Conservation (phyloP, 2,888 invertebrate genomes). For the Sarcophaga subvicina region DNA sequence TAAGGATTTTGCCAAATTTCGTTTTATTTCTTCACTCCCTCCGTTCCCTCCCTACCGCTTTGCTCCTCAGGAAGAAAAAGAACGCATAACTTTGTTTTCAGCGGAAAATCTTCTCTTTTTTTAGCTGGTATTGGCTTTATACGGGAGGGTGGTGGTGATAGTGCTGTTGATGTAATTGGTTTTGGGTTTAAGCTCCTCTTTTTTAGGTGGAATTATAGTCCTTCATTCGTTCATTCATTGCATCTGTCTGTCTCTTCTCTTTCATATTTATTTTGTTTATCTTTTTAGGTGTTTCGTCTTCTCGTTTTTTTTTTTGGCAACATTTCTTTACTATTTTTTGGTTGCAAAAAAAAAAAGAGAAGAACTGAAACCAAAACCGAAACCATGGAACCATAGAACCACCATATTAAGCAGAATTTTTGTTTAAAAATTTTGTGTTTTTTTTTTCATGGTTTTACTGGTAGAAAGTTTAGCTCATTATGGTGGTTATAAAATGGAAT, state of each 20-base stretch:
- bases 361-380: conserved; percentile 22
- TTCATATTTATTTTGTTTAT: conserved; percentile 71
- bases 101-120: background rate
- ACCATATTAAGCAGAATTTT: conserved; percentile 52
- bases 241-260: background rate
- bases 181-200: conserved; percentile 55
- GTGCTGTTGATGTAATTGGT: conserved; percentile 38
- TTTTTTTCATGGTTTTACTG: too few relatives aligned
- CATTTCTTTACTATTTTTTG: conserved; percentile 31
- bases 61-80: background rate
- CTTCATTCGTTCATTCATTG: conserved; percentile 46
- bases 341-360: background rate
- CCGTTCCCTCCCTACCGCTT: background rate
- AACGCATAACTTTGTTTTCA: background rate
- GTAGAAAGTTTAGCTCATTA: conserved; percentile 65
- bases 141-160: background rate
- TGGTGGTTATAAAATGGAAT: conserved; percentile 57
- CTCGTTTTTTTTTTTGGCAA: conserved; percentile 54
- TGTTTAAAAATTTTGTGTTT: background rate
- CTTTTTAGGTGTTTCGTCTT: conserved; percentile 67
- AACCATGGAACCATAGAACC: conserved; percentile 33
- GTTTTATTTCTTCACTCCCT: background rate
- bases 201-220: conserved; percentile 56
- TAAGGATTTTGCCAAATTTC: conserved; percentile 56
- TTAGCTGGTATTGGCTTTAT: background rate